Conservation (phyloP, 2,888 invertebrate genomes). For the Cataglyphis livida region DNA sequence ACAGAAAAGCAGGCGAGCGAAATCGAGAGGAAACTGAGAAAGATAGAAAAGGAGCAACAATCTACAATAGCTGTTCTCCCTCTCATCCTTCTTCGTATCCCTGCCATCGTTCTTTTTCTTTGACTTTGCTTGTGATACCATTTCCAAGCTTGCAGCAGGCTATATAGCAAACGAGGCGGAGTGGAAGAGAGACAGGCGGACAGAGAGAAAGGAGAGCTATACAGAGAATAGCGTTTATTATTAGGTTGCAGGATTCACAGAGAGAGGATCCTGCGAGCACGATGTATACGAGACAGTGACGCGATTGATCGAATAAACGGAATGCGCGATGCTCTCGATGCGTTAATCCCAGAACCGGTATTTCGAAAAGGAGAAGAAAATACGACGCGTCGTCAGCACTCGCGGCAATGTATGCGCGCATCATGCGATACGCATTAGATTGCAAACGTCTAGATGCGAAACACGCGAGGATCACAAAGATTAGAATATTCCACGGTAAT, state of each 20-base stretch:
- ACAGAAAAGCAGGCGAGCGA: background rate
- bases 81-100: constrained; percentile 12
- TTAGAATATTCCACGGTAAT: constrained; percentile 41
- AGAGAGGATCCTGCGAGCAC: constrained; percentile 33
- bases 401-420: constrained; percentile 10
- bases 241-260: constrained; percentile 46
- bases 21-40: constrained; percentile 22
- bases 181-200: constrained; percentile 5
- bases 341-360: constrained; percentile 37
- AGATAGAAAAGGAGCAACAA: constrained; percentile 53
- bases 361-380: constrained; percentile 21
- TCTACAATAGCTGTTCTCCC: constrained; percentile 55
- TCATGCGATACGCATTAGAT: constrained; percentile 39
- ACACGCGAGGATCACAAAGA: constrained; percentile 38
- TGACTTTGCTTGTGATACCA: constrained; percentile 55
- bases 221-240: constrained; percentile 37
- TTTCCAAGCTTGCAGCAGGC: constrained; percentile 53
- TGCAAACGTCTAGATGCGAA: constrained; percentile 23
- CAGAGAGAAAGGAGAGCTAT: background rate
- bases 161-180: constrained; percentile 22
- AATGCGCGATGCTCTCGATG: constrained; percentile 34
- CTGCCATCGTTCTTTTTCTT: constrained; percentile 48
- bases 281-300: constrained; percentile 19
- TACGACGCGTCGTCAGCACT: background rate
- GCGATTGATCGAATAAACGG: constrained; percentile 52